Conservation (phyloP, 2,888 invertebrate genomes). For the Pandemis heparana region DNA sequence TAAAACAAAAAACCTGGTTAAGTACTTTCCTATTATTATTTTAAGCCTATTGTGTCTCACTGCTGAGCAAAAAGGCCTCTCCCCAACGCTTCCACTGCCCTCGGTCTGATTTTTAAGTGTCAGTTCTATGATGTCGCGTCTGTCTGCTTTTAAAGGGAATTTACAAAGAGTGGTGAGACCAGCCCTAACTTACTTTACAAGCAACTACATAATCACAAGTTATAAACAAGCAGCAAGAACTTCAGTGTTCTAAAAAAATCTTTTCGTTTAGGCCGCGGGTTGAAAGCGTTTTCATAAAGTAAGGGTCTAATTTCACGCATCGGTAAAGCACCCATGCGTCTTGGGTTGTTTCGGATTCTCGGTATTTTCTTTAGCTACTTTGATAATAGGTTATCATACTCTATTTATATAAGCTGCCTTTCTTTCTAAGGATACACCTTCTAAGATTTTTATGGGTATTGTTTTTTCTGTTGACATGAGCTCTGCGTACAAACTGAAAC, state of each 20-base stretch:
- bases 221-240: neutral
- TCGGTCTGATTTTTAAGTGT: no score
- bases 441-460: neutral
- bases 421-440: neutral
- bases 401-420: neutral
- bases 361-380: neutral
- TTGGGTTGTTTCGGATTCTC: constrained; percentile 10
- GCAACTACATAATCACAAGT: no score
- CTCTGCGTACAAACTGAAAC: no score
- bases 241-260: constrained; percentile 2
- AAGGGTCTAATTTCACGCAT: constrained; percentile 34
- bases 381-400: constrained; percentile 9
- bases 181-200: no score
- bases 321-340: constrained; percentile 16
- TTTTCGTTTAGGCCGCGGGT: neutral
- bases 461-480: neutral
- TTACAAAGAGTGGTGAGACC: no score
- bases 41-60: no score
- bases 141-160: no score
- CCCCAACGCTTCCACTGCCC: no score
- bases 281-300: constrained; percentile 21
- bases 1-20: no score
- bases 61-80: no score
- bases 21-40: no score
- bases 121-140: no score